These are phyloP conservation scores for Macrosiphum euphorbiae DNA, from an alignment of 2,888 invertebrate species.

Conservation along the genomic window DNA sequence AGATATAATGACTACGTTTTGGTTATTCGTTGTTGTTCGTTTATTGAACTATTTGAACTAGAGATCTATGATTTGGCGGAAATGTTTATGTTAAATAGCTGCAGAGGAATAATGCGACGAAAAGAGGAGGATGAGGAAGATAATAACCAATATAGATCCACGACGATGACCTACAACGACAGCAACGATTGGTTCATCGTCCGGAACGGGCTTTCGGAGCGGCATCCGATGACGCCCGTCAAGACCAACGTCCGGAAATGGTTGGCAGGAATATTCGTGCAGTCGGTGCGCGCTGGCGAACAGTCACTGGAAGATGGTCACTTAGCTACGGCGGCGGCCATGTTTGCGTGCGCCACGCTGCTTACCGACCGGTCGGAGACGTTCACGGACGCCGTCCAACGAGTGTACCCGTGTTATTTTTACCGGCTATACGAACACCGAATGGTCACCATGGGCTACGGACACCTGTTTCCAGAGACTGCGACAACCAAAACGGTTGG, in stretches of 20 bases:
- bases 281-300: background rate
- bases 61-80: background rate
- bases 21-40: background rate
- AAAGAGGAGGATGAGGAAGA: background rate
- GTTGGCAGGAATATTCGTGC: background rate
- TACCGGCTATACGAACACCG: background rate
- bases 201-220: background rate
- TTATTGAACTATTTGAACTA: background rate
- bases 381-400: background rate
- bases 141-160: background rate
- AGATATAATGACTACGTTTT: background rate
- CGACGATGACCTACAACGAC: background rate
- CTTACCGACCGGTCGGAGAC: background rate
- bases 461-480: background rate
- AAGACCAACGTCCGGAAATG: slow-evolving; percentile 5
- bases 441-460: background rate
- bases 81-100: background rate
- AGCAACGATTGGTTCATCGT: background rate
- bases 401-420: slow-evolving; percentile 31
- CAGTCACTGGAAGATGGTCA: background rate
- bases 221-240: background rate
- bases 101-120: background rate
- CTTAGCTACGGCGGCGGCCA: background rate
- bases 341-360: slow-evolving; percentile 36
- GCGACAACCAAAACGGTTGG: too few relatives aligned